Conservation (phyloP, 2,797 vertebrate genomes). For the Rhinoraja longicauda region DNA sequence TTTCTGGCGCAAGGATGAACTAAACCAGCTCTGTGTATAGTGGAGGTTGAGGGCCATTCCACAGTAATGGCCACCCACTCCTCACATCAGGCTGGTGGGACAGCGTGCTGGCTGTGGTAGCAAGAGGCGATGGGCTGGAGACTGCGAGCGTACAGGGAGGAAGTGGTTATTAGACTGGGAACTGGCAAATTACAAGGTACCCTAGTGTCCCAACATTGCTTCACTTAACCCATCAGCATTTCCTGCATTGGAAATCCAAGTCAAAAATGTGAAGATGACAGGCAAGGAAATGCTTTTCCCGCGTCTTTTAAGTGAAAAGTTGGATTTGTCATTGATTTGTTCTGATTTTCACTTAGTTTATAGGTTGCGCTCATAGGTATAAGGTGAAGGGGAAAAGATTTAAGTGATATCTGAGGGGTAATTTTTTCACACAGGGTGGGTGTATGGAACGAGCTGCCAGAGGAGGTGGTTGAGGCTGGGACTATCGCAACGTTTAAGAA, state of each 20-base stretch:
- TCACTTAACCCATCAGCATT: slow-evolving; percentile 21
- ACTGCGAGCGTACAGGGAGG: slow-evolving; percentile 7
- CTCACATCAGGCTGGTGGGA: slow-evolving; percentile 18
- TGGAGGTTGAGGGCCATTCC: slow-evolving; percentile 8
- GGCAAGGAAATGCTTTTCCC: background rate
- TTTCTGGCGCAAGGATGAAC: background rate
- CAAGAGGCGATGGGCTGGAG: background rate
- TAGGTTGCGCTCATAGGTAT: no score
- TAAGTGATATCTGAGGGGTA: no score
- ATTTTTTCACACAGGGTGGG: no score
- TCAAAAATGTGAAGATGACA: slow-evolving; percentile 6
- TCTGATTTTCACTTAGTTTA: background rate
- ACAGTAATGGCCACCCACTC: slow-evolving; percentile 24
- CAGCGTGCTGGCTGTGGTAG: slow-evolving; percentile 28
- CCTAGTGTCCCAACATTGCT: background rate
- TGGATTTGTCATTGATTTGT: background rate
- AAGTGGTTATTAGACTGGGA: slow-evolving; percentile 34
- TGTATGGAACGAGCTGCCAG: no score
- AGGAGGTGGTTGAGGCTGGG: no score
- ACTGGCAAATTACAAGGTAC: slow-evolving; percentile 32
- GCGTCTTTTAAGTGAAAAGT: background rate
- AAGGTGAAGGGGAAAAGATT: no score
- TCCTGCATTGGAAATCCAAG: slow-evolving; percentile 8
- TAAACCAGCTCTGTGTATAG: background rate
- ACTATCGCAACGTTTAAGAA: no score